Evolutionary conservation across 2,888 invertebrate genomes (phyloP).

Genomic region (Plagodis pulveraria): DNA sequence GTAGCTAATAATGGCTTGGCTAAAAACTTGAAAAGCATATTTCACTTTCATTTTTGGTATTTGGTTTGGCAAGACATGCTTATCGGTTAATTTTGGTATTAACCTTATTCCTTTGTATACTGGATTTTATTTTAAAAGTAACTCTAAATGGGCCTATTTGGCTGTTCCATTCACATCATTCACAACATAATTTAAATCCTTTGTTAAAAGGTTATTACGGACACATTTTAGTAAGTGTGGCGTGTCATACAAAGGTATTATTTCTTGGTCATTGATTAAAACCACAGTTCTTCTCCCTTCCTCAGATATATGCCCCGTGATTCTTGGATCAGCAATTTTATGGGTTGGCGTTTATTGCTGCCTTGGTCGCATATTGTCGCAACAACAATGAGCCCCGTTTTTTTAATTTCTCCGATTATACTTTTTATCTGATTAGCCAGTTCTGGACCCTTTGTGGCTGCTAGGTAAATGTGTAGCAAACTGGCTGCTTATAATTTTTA

Average conservation of each 20-base stretch:
- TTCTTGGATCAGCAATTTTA: slow-evolving; percentile 38
- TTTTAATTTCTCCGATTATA: slow-evolving; percentile 30
- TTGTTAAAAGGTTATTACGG: slow-evolving; percentile 36
- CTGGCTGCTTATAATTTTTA: slow-evolving; percentile 43
- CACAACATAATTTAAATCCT: slow-evolving; percentile 13
- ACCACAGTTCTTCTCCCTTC: slow-evolving; percentile 24
- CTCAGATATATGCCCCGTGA: slow-evolving; percentile 25
- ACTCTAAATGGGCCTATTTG: slow-evolving; percentile 41
- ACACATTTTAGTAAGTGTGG: slow-evolving; percentile 38
- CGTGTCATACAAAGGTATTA: slow-evolving; percentile 37
- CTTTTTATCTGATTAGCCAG: slow-evolving; percentile 36
- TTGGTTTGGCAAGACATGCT: neutral
- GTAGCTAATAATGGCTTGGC: too few relatives aligned
- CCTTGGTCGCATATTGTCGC: slow-evolving; percentile 44
- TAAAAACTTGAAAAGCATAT: too few relatives aligned
- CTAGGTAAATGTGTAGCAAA: slow-evolving; percentile 37
- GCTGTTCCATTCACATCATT: slow-evolving; percentile 28
- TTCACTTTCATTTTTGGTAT: too few relatives aligned
- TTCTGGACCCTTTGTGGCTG: slow-evolving; percentile 40
- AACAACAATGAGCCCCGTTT: slow-evolving; percentile 38
- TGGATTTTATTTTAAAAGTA: slow-evolving; percentile 33
- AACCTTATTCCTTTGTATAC: slow-evolving; percentile 38
- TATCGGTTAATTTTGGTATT: slow-evolving; percentile 40
- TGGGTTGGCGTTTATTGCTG: slow-evolving; percentile 33
- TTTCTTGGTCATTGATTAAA: slow-evolving; percentile 32